phyloP scores from a whole-genome alignment of 2,888 invertebrate genomes.

The Cataglyphis rosenhaueri region DNA sequence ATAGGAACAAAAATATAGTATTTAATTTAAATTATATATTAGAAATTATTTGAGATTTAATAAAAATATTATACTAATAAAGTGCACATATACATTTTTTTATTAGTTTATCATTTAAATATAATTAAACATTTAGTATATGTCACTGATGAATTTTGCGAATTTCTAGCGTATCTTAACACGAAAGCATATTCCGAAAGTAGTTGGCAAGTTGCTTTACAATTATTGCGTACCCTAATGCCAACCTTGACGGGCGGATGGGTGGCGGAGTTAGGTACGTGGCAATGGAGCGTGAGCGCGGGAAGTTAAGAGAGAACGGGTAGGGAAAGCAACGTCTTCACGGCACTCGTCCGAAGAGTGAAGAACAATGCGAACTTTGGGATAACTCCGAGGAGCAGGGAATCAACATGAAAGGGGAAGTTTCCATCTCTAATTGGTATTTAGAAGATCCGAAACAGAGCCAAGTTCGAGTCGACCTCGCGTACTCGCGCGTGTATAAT shows the following conservation, averaged over 20 bases:
- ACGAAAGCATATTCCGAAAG: conserved; percentile 78
- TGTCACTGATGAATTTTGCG: background rate
- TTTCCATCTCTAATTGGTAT: conserved; percentile 85
- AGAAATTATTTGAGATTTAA: background rate
- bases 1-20: background rate
- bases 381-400: conserved; percentile 82
- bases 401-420: conserved; percentile 85
- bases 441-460: conserved; percentile 84
- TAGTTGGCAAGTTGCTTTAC: conserved; percentile 74
- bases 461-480: conserved; percentile 73
- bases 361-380: conserved; percentile 84
- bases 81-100: background rate
- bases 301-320: conserved; percentile 56
- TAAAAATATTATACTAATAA: background rate
- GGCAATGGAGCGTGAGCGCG: conserved; percentile 36
- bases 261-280: conserved; percentile 35
- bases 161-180: conserved; percentile 45
- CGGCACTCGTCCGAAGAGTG: conserved; percentile 68
- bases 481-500: conserved; percentile 48
- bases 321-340: conserved; percentile 64
- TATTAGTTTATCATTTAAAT: background rate
- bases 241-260: conserved; percentile 71
- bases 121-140: conserved; percentile 16
- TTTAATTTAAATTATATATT: background rate
- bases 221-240: conserved; percentile 78